phyloP scores from a whole-genome alignment of 2,888 invertebrate genomes.

The Rhagonycha lutea region DNA sequence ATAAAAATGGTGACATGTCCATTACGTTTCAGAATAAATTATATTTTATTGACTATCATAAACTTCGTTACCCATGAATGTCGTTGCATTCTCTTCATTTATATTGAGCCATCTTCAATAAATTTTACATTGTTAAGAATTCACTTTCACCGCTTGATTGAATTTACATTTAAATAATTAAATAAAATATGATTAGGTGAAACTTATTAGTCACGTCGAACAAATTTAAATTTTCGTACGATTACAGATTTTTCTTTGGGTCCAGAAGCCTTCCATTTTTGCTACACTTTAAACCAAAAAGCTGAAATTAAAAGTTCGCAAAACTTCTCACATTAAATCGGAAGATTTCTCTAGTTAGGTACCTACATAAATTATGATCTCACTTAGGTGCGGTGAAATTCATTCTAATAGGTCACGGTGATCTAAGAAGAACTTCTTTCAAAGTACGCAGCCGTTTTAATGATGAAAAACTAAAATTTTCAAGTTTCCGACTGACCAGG shows the following conservation, averaged over 20 bases:
- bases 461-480: neutral
- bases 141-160: neutral
- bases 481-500: neutral
- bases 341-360: neutral
- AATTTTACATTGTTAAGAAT: neutral
- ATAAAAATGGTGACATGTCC: neutral
- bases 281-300: neutral
- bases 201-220: neutral
- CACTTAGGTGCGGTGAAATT: slow-evolving; percentile 26
- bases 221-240: neutral
- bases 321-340: neutral
- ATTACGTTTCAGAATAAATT: neutral
- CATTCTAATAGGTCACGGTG: slow-evolving; percentile 20
- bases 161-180: neutral
- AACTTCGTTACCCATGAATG: neutral
- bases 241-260: neutral
- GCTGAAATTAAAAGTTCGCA: neutral
- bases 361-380: slow-evolving; percentile 9
- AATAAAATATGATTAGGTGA: neutral
- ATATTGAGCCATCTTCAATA: neutral
- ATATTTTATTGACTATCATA: neutral
- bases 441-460: neutral
- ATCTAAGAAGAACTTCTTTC: slow-evolving; percentile 23
- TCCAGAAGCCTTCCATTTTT: too few relatives aligned
- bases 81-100: neutral